phyloP scores from a whole-genome alignment of 1,140 invertebrate genomes.

The Eurosta solidaginis region DNA sequence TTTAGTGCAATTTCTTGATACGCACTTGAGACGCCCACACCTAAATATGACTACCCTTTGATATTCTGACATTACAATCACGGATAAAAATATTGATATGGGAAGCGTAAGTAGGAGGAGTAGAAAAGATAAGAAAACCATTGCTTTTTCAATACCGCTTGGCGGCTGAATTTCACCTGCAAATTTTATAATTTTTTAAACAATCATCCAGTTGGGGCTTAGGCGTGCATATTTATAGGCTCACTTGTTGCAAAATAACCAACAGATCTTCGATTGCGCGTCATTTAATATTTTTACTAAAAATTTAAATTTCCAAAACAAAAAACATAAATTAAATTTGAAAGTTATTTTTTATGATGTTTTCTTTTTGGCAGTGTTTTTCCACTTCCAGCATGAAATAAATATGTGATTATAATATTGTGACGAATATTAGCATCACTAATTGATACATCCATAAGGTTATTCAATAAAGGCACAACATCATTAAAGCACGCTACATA shows the following conservation, averaged over 20 bases:
- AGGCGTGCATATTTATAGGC: not conserved
- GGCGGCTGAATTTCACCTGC: constrained; percentile 63
- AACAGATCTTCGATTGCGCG: not conserved
- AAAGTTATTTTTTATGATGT: too few relatives aligned
- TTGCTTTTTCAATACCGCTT: constrained; percentile 76
- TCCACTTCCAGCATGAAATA: too few relatives aligned
- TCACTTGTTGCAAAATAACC: constrained; percentile 10
- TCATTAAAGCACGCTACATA: too few relatives aligned
- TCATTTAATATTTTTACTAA: not conserved
- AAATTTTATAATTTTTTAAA: constrained; percentile 16
- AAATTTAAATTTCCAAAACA: constrained; percentile 4
- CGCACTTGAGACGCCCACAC: constrained; percentile 69
- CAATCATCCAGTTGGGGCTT: not conserved
- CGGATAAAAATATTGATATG: constrained; percentile 81
- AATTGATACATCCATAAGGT: too few relatives aligned
- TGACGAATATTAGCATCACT: too few relatives aligned
- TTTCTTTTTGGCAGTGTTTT: too few relatives aligned
- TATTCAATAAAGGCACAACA: too few relatives aligned
- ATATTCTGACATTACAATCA: constrained; percentile 76
- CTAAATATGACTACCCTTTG: constrained; percentile 89
- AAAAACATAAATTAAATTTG: not conserved
- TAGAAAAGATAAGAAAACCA: constrained; percentile 76
- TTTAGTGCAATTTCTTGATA: not conserved
- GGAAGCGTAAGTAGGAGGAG: constrained; percentile 80
- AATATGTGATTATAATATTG: too few relatives aligned